These are phyloP conservation scores for Halcyon senegalensis DNA, from an alignment of 2,113 vertebrate species.

Conservation along the genomic window DNA sequence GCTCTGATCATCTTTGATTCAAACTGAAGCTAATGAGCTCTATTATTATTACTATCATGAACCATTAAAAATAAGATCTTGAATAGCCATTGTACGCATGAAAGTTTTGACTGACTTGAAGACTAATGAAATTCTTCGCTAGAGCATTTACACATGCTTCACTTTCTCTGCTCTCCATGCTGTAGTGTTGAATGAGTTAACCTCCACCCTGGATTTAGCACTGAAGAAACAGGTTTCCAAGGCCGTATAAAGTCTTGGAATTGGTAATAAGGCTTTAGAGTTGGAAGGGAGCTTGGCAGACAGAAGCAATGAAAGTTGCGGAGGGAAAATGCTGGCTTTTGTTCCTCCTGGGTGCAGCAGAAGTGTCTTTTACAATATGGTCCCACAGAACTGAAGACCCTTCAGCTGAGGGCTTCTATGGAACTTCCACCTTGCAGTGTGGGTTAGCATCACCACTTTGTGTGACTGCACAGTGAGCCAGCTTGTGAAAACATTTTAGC, in stretches of 20 bases:
- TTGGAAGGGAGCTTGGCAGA: not conserved
- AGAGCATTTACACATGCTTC: not conserved
- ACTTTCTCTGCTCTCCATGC: not conserved
- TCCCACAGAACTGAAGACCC: not conserved
- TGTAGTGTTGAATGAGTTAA: not conserved
- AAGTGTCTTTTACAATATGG: not conserved
- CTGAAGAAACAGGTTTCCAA: not conserved
- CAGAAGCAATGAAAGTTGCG: not conserved
- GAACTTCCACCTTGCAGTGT: not conserved
- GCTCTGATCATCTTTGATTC: not conserved
- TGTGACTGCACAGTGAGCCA: not conserved
- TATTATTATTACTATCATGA: not conserved
- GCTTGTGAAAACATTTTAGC: accelerated
- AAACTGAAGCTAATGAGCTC: not conserved
- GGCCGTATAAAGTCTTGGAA: not conserved
- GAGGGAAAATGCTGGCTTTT: accelerated
- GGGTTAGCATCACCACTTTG: not conserved
- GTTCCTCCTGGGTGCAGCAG: not conserved
- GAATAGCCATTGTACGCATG: not conserved
- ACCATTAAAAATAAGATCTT: not conserved
- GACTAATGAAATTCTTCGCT: not conserved
- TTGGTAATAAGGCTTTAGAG: not conserved
- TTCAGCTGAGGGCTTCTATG: not conserved
- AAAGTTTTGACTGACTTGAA: not conserved
- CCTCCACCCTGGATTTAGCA: not conserved